These are phyloP conservation scores for Aythya baeri DNA, from an alignment of 2,113 vertebrate species.

Conservation along the genomic window DNA sequence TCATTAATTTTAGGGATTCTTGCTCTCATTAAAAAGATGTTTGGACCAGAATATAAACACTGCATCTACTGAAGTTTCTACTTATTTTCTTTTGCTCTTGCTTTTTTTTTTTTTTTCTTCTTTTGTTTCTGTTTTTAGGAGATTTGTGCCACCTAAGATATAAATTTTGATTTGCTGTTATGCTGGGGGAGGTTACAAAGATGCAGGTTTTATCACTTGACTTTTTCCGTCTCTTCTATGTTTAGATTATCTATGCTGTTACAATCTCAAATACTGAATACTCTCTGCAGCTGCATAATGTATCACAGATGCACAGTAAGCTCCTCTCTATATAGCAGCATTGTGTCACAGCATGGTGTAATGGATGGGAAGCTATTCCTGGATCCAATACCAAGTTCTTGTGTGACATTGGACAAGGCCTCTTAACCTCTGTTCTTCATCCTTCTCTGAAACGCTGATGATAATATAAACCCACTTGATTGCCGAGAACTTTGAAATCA, in stretches of 20 bases:
- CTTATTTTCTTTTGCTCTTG: background rate
- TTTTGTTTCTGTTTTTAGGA: background rate
- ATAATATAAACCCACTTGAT: conserved; percentile 15
- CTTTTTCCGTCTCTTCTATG: background rate
- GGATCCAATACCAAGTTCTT: background rate
- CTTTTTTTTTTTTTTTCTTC: background rate
- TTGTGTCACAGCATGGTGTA: background rate
- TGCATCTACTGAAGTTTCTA: background rate
- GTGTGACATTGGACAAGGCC: background rate
- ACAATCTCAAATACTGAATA: background rate
- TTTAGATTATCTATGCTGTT: conserved; percentile 4
- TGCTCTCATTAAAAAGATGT: background rate
- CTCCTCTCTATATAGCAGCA: conserved; percentile 17
- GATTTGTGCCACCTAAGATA: background rate
- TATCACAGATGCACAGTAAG: conserved; percentile 39
- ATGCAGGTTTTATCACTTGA: conserved; percentile 26
- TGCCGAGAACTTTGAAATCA: conserved; percentile 10
- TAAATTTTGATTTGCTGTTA: background rate
- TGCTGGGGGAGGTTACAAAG: background rate
- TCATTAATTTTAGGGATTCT: background rate
- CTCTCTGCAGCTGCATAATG: conserved; percentile 26
- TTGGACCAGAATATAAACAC: background rate
- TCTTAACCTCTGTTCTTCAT: conserved; percentile 3
- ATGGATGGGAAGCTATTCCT: conserved; percentile 13
- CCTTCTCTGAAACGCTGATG: background rate